Conservation (phyloP, 2,888 invertebrate species). For the Dastarcus helophoroides region DNA sequence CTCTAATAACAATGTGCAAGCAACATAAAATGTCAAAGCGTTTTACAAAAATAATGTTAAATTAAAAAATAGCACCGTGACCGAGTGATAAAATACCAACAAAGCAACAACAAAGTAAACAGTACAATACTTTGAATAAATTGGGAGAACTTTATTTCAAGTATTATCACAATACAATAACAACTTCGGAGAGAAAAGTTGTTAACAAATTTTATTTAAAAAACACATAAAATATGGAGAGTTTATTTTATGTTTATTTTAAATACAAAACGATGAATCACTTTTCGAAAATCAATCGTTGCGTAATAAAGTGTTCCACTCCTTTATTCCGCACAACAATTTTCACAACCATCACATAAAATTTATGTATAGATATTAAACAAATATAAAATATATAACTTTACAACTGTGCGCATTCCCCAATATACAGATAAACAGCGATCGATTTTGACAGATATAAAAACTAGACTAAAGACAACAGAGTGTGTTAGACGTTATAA, state of each 20-base stretch:
- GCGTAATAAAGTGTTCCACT: conserved; percentile 11
- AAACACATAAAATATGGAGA: conserved; percentile 1
- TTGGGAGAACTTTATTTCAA: too few relatives aligned
- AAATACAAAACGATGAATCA: neutral
- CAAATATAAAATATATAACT: conserved; percentile 9
- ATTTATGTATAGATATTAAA: conserved; percentile 6
- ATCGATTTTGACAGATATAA: conserved; percentile 19
- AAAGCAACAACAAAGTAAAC: neutral
- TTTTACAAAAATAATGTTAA: too few relatives aligned
- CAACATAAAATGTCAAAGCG: too few relatives aligned
- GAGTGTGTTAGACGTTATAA: too few relatives aligned
- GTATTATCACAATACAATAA: too few relatives aligned
- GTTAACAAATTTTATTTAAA: neutral
- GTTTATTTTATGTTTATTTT: neutral
- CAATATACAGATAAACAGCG: conserved; percentile 34
- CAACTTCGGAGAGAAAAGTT: conserved; percentile 1
- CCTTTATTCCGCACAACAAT: too few relatives aligned
- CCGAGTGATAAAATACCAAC: neutral
- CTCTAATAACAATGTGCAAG: too few relatives aligned
- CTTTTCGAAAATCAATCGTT: neutral
- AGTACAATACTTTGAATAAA: too few relatives aligned
- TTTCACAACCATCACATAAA: conserved; percentile 1
- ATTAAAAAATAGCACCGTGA: conserved; percentile 1
- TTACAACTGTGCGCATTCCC: conserved; percentile 29
- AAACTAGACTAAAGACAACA: conserved; percentile 13